Evolutionary conservation across 2,888 invertebrate genomes (phyloP).

Genomic region (Colostygia pectinataria): DNA sequence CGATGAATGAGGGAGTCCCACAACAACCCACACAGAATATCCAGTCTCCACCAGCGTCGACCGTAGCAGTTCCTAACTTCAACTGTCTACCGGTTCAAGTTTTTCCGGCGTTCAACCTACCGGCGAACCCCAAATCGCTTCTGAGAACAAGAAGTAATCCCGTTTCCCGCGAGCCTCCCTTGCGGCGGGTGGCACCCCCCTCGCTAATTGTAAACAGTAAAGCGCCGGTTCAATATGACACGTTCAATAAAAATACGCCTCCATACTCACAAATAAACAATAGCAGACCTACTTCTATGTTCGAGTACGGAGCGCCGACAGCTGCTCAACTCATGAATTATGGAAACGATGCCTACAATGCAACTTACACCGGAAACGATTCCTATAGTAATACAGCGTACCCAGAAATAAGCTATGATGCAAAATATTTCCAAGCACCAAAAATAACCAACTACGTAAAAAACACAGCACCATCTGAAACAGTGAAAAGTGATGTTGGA

Average conservation of each 20-base stretch:
- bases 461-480: constrained; percentile 28
- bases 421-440: constrained; percentile 52
- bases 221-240: constrained; percentile 41
- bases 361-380: constrained; percentile 46
- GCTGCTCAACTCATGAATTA: constrained; percentile 44
- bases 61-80: constrained; percentile 67
- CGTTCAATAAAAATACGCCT: constrained; percentile 46
- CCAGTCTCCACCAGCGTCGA: constrained; percentile 77
- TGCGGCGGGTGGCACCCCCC: constrained; percentile 36
- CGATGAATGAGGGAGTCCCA: constrained; percentile 87
- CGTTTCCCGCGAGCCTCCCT: constrained; percentile 49
- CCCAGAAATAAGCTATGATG: constrained; percentile 61
- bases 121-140: constrained; percentile 85
- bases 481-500: constrained; percentile 28
- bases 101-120: constrained; percentile 86
- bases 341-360: constrained; percentile 45
- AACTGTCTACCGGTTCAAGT: constrained; percentile 79
- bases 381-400: constrained; percentile 42
- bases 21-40: constrained; percentile 81
- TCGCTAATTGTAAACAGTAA: constrained; percentile 47
- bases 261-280: constrained; percentile 48
- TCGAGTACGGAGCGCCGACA: constrained; percentile 46
- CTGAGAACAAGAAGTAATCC: constrained; percentile 70
- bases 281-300: constrained; percentile 52
- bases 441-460: constrained; percentile 33